Conservation (phyloP, 2,888 invertebrate genomes). For the Stenodema calcarata region DNA sequence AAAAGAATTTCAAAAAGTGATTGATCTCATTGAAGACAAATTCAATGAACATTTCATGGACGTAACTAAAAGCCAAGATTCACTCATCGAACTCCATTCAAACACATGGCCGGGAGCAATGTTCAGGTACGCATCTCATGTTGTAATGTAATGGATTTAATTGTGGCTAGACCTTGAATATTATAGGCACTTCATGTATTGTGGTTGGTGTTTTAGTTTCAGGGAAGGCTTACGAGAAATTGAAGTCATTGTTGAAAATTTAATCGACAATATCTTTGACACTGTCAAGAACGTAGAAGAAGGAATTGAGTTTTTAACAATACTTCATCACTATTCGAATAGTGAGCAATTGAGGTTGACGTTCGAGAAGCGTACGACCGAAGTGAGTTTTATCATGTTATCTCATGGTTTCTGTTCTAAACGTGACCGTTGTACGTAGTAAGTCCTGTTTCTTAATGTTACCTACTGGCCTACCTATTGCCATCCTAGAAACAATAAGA, state of each 20-base stretch:
- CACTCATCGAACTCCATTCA: slow-evolving; percentile 57
- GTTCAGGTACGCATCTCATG: slow-evolving; percentile 11
- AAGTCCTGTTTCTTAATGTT: no score
- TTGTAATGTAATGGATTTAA: neutral
- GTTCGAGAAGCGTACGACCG: slow-evolving; percentile 72
- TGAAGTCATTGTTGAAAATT: slow-evolving; percentile 81
- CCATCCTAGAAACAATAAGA: no score
- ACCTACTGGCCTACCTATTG: no score
- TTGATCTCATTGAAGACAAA: slow-evolving; percentile 75
- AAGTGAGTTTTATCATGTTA: slow-evolving; percentile 63
- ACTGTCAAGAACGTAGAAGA: slow-evolving; percentile 81
- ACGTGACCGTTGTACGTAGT: no score
- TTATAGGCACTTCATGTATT: neutral
- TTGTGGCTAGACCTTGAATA: neutral
- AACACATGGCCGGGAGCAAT: slow-evolving; percentile 47
- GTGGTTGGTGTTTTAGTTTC: slow-evolving; percentile 61
- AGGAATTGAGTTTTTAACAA: slow-evolving; percentile 77
- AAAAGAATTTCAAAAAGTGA: slow-evolving; percentile 71
- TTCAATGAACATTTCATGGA: slow-evolving; percentile 71
- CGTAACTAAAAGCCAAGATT: slow-evolving; percentile 68
- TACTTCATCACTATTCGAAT: slow-evolving; percentile 78
- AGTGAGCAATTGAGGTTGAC: slow-evolving; percentile 74
- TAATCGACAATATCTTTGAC: slow-evolving; percentile 79
- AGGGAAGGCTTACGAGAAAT: slow-evolving; percentile 65
- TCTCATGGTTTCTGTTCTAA: no score